A percentile compares a stretch with the other conserved stretches of the same genome.
Evolutionary conservation across 2,797 vertebrate genomes (phyloP).

Genomic region (Eutrigla gurnardus): DNA sequence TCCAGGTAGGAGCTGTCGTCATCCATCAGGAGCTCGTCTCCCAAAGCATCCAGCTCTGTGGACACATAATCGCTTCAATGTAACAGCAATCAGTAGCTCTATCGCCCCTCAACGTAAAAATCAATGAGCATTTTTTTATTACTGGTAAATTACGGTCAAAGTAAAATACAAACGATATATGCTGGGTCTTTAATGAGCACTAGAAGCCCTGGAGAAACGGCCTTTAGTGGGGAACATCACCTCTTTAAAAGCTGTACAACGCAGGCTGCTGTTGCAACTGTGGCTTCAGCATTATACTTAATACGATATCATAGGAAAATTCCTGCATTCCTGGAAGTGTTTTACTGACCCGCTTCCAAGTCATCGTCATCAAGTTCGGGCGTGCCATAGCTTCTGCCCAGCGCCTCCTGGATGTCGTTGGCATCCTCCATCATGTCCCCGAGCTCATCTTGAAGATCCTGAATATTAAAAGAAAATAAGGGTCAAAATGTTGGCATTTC

Average conservation of each 20-base stretch:
- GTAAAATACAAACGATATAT: neutral
- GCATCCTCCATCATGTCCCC: slow-evolving; percentile 99
- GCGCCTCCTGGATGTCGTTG: slow-evolving; percentile 92
- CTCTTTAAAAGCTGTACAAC: neutral
- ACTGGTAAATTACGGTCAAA: neutral
- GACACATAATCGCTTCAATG: slow-evolving; percentile 16
- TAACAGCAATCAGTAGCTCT: neutral
- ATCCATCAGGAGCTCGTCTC: slow-evolving; percentile 94
- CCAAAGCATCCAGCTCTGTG: slow-evolving; percentile 94
- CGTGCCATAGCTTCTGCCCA: slow-evolving; percentile 94
- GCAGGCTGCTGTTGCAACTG: neutral
- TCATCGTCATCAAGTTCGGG: slow-evolving; percentile 97
- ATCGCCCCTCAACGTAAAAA: too few species aligned
- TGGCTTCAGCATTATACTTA: neutral
- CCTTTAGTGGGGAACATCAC: neutral
- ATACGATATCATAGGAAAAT: neutral
- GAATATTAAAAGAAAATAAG: slow-evolving; percentile 3
- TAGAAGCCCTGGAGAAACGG: neutral
- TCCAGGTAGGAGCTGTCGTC: slow-evolving; percentile 97
- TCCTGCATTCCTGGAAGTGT: neutral
- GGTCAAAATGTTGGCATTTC: neutral
- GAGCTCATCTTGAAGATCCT: slow-evolving; percentile 96
- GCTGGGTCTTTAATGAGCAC: neutral
- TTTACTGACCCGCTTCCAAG: slow-evolving; percentile 92
- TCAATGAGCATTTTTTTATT: neutral